Percentiles rank a stretch among this genome's conserved stretches.
phyloP scores from a whole-genome alignment of 2,113 vertebrate species.

The Toxotes jaculatrix region DNA sequence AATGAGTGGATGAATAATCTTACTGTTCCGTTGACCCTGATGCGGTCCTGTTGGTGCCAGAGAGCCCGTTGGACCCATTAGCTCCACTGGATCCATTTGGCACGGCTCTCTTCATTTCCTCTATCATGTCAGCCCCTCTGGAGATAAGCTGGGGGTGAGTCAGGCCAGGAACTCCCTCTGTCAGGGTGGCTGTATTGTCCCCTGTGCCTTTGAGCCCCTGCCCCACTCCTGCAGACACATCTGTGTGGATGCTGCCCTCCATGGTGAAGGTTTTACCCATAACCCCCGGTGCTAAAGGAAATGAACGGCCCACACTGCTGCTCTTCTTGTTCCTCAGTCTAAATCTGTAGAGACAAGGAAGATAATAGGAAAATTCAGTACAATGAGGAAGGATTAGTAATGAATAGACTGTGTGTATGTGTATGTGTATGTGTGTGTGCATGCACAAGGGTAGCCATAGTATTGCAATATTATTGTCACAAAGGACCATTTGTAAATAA shows the following conservation, averaged over 20 bases:
- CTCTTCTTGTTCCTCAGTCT: conserved; percentile 97
- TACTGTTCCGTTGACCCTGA: conserved; percentile 90
- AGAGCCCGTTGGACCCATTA: conserved; percentile 85
- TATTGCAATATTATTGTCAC: not conserved
- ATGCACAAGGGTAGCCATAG: not conserved
- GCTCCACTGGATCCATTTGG: conserved; percentile 79
- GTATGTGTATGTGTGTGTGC: no score
- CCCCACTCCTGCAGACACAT: conserved; percentile 81
- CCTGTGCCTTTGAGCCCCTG: conserved; percentile 82
- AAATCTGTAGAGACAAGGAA: conserved; percentile 81
- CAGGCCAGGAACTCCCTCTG: conserved; percentile 82
- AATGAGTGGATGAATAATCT: conserved; percentile 42
- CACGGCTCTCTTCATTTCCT: conserved; percentile 88
- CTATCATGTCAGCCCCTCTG: conserved; percentile 88
- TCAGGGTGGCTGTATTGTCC: conserved; percentile 84
- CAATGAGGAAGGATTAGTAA: not conserved
- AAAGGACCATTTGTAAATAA: not conserved
- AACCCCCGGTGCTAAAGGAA: conserved; percentile 82
- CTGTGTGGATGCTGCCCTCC: conserved; percentile 84
- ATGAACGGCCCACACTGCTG: conserved; percentile 87
- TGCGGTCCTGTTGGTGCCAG: conserved; percentile 79
- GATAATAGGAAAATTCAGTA: conserved; percentile 21
- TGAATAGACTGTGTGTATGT: not conserved
- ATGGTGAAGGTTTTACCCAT: conserved; percentile 82
- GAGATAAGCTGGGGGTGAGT: conserved; percentile 89